Evolutionary conservation across 2,888 invertebrate genomes (phyloP).

Genomic region (Oscheius sp.): DNA sequence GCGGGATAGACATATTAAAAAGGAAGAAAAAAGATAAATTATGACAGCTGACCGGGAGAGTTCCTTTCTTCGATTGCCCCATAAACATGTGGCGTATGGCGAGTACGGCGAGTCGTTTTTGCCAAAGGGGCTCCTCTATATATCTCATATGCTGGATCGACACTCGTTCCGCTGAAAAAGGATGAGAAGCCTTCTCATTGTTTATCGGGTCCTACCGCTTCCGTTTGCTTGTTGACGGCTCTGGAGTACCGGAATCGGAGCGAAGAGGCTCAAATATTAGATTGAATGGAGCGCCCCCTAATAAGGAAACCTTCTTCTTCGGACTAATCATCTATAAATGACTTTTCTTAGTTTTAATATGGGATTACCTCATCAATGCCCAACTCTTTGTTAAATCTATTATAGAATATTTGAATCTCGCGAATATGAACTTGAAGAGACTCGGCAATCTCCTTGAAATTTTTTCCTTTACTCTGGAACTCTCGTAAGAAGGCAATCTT

Average conservation of each 20-base stretch:
- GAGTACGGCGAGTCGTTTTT: slow-evolving; percentile 5
- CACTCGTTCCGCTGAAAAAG: too few species aligned
- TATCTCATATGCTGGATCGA: not conserved
- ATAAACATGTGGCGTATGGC: too few species aligned
- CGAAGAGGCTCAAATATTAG: not conserved
- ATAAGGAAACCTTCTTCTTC: not conserved
- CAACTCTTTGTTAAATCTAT: not conserved
- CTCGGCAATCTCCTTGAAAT: not conserved
- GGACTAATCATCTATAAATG: not conserved
- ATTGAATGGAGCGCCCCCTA: not conserved
- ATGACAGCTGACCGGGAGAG: slow-evolving; percentile 1
- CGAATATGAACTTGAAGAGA: not conserved
- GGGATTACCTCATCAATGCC: not conserved
- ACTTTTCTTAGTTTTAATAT: not conserved
- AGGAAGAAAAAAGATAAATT: not conserved
- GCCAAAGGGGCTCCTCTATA: not conserved
- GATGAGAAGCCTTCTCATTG: too few species aligned
- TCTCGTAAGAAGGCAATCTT: not conserved
- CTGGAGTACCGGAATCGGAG: slow-evolving; percentile 7
- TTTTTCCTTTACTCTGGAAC: slow-evolving; percentile 7
- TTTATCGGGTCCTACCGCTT: not conserved
- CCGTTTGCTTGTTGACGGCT: not conserved
- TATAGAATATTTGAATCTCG: slow-evolving; percentile 3
- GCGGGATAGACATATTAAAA: not conserved
- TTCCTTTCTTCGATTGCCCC: too few species aligned